Evolutionary conservation across 2,797 vertebrate genomes (phyloP).

Genomic region (Phyllotis vaccarum): DNA sequence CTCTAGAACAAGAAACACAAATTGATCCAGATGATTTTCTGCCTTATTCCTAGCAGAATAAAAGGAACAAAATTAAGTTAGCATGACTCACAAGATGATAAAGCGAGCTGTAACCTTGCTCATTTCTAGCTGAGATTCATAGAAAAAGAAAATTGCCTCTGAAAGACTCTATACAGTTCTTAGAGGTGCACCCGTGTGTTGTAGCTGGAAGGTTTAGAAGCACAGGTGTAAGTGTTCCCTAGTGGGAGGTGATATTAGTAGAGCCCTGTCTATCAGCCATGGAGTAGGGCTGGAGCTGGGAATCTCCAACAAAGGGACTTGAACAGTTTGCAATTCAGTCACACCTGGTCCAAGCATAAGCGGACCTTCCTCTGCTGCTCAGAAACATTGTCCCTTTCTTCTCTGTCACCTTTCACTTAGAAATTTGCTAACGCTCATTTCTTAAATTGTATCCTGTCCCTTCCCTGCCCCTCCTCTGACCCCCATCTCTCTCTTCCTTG

Average conservation of each 20-base stretch:
- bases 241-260: not conserved
- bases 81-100: slow-evolving; percentile 25
- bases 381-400: not conserved
- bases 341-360: not conserved
- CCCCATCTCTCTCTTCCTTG: not conserved
- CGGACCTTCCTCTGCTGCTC: not conserved
- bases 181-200: not conserved
- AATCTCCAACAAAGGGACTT: not conserved
- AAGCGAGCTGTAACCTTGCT: not conserved
- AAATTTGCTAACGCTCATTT: not conserved
- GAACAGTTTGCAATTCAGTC: too few species aligned
- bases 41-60: not conserved
- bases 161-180: not conserved
- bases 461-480: too few species aligned
- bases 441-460: not conserved
- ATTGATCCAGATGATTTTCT: not conserved
- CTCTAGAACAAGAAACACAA: not conserved
- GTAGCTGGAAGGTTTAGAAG: not conserved
- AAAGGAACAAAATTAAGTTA: slow-evolving; percentile 52
- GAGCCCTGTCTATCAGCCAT: not conserved
- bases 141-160: not conserved
- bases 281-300: fast-evolving
- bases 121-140: not conserved
- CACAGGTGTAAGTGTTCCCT: not conserved
- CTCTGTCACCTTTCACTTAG: not conserved